Percentiles rank a stretch among this genome's conserved stretches.
Evolutionary conservation across 53 echinoderm and acorn worm species (phyloP).

Genomic region (Patiria pectinifera): DNA sequence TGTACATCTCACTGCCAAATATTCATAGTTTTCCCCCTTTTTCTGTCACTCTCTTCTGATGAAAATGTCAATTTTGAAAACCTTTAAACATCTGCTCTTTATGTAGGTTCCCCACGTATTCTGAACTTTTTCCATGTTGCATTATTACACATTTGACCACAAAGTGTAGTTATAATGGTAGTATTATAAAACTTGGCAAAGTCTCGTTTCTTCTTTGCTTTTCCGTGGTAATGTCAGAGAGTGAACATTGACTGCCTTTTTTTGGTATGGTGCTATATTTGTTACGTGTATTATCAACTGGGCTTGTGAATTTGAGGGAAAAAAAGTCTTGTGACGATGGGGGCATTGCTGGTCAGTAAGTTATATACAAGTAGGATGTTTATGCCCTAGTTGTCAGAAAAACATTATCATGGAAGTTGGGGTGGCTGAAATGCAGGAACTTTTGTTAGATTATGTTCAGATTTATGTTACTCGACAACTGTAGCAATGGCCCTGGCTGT

Average conservation of each 20-base stretch:
- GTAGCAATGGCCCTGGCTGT: no score
- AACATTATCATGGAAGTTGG: no score
- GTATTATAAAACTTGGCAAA: background rate
- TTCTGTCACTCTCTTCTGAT: background rate
- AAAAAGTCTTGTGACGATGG: background rate
- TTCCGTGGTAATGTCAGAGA: background rate
- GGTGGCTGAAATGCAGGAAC: no score
- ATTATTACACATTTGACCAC: background rate
- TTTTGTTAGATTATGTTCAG: no score
- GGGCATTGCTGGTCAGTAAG: conserved; percentile 16
- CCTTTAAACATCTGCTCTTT: background rate
- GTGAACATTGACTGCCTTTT: background rate
- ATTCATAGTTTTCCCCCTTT: background rate
- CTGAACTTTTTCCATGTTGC: background rate
- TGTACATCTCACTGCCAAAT: no score
- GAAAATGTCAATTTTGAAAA: background rate
- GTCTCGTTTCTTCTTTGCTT: background rate
- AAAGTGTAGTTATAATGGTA: background rate
- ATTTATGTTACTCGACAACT: no score
- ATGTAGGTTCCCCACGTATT: background rate
- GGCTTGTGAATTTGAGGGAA: background rate
- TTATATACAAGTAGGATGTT: background rate
- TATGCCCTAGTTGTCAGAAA: background rate
- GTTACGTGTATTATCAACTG: background rate
- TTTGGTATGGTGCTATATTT: conserved; percentile 44